These are phyloP conservation scores for Melanerpes aurifrons DNA, from an alignment of 2,113 vertebrate species.

Conservation along the genomic window DNA sequence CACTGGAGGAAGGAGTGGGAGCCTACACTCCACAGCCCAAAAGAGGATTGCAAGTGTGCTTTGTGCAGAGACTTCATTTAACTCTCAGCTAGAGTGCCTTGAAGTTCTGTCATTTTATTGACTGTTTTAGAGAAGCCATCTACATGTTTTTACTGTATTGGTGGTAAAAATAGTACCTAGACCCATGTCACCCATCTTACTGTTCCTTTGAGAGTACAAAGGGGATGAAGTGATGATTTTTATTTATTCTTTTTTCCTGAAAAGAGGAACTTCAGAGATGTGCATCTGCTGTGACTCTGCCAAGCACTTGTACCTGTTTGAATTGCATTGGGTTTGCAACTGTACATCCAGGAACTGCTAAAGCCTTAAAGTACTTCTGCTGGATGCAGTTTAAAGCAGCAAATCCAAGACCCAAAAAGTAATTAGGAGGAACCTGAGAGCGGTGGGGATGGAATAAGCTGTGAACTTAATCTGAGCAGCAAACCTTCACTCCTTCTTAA, in stretches of 20 bases:
- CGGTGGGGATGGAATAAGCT: not conserved
- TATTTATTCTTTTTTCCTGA: not conserved
- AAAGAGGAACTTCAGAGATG: not conserved
- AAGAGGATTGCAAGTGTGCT: not conserved
- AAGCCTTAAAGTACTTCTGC: not conserved
- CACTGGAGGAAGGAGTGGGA: not conserved
- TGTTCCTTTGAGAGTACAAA: not conserved
- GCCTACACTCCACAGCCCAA: not conserved
- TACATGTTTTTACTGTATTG: not conserved
- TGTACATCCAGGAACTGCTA: not conserved
- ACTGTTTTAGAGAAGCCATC: not conserved
- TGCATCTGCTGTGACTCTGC: not conserved
- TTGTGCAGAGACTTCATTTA: not conserved
- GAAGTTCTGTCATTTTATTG: not conserved
- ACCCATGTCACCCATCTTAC: not conserved
- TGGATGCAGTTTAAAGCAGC: conserved; percentile 7
- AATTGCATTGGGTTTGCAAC: conserved; percentile 6
- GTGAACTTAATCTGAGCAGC: conserved; percentile 38
- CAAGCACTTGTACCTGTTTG: not conserved
- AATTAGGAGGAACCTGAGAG: conserved; percentile 37
- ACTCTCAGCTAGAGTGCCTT: not conserved
- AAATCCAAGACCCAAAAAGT: not conserved
- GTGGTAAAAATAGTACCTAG: not conserved
- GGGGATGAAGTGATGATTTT: not conserved
- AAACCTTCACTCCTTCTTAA: not conserved